phyloP scores from a whole-genome alignment of 2,113 vertebrate species.

The Ascaphus truei region DNA sequence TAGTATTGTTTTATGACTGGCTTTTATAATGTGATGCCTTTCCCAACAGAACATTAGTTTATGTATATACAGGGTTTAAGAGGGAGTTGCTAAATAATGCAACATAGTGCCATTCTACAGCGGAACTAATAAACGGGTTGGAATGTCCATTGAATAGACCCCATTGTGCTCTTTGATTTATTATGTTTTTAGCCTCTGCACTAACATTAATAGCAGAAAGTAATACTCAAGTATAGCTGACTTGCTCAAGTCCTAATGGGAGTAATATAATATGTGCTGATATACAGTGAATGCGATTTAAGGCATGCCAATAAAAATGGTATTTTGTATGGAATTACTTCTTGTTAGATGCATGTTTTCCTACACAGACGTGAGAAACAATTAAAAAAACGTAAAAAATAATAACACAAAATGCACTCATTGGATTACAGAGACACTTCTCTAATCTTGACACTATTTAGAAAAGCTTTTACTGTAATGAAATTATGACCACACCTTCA shows the following conservation, averaged over 20 bases:
- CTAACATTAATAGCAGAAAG: conserved; percentile 20
- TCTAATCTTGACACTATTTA: too few relatives aligned
- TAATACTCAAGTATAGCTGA: conserved; percentile 9
- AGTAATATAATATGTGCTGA: conserved; percentile 36
- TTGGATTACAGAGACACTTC: too few relatives aligned
- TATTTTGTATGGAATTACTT: background rate
- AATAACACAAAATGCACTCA: too few relatives aligned
- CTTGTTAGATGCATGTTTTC: background rate
- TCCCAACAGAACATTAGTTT: background rate
- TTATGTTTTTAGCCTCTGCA: conserved; percentile 9
- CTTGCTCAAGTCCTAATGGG: conserved; percentile 24
- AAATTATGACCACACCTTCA: too few relatives aligned
- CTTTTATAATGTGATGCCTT: background rate
- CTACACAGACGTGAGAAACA: background rate
- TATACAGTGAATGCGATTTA: conserved; percentile 23
- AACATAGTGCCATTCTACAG: conserved; percentile 8
- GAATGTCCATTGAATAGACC: conserved; percentile 1
- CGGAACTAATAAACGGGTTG: background rate
- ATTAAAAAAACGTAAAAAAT: too few relatives aligned
- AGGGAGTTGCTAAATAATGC: conserved; percentile 22
- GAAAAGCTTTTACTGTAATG: too few relatives aligned
- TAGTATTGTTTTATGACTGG: too few relatives aligned
- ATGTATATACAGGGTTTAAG: too few relatives aligned
- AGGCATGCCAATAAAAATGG: conserved; percentile 3
- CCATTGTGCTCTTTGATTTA: conserved; percentile 22